These are phyloP conservation scores for Drosophila phalerata DNA, from an alignment of 2,888 invertebrate genomes.

Conservation along the genomic window DNA sequence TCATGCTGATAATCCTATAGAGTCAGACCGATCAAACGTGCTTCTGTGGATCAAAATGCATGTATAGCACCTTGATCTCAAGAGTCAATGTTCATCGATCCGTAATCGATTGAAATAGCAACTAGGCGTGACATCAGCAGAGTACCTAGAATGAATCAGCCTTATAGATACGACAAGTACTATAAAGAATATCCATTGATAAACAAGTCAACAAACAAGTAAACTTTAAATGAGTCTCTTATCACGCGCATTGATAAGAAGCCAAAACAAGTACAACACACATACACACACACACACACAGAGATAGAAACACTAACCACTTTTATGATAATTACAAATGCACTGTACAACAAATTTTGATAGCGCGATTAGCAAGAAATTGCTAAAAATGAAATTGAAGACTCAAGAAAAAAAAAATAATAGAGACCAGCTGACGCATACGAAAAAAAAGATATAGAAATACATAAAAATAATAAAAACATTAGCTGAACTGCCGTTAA, in stretches of 20 bases:
- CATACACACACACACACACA: neutral
- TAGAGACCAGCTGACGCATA: conserved; percentile 39
- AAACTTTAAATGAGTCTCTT: conserved; percentile 24
- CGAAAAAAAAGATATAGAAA: neutral
- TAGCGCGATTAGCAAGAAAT: conserved; percentile 45
- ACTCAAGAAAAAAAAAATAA: neutral
- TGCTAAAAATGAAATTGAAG: conserved; percentile 32
- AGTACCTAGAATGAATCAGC: conserved; percentile 31
- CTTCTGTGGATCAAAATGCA: conserved; percentile 16
- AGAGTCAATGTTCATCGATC: conserved; percentile 13
- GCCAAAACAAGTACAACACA: neutral
- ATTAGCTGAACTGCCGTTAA: conserved; percentile 45
- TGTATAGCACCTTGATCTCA: conserved; percentile 33
- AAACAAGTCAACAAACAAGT: conserved; percentile 11
- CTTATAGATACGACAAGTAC: conserved; percentile 6
- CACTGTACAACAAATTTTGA: conserved; percentile 44
- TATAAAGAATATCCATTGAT: conserved; percentile 23
- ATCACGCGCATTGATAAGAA: conserved; percentile 47
- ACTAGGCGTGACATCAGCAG: conserved; percentile 26
- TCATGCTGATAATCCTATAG: conserved; percentile 7
- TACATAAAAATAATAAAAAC: conserved; percentile 10
- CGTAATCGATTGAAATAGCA: conserved; percentile 1
- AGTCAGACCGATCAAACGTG: conserved; percentile 22
- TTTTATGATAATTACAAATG: conserved; percentile 41
- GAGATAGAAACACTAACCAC: neutral